Conservation (phyloP, 2,797 vertebrate species). For the Ibycter americanus region DNA sequence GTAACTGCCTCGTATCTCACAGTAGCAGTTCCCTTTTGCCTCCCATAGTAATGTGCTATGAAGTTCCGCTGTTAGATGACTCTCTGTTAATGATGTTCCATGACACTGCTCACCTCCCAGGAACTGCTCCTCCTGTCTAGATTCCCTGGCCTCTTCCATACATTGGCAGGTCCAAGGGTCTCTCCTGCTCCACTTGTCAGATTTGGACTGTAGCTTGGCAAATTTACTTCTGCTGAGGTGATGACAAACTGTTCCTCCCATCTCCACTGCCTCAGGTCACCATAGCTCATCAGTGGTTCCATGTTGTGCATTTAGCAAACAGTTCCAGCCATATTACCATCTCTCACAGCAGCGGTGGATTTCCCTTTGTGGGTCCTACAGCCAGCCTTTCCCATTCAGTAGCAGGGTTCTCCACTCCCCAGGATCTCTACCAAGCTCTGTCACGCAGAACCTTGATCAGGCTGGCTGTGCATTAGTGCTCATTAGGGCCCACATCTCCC, state of each 20-base stretch:
- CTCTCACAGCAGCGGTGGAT: fast-evolving
- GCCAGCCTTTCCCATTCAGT: background rate
- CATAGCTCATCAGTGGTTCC: background rate
- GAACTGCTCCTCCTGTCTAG: background rate
- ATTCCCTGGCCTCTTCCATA: background rate
- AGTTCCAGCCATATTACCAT: background rate
- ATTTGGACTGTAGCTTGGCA: background rate
- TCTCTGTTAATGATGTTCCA: background rate
- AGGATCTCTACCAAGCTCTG: background rate
- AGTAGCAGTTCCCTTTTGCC: background rate
- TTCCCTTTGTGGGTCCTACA: background rate
- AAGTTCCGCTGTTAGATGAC: background rate
- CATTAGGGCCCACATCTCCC: background rate
- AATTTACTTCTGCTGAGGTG: background rate
- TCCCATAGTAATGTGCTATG: background rate
- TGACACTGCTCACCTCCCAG: background rate
- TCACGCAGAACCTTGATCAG: background rate
- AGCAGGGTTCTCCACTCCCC: background rate
- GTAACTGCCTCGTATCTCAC: background rate
- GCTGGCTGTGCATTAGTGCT: background rate
- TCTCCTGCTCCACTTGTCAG: background rate
- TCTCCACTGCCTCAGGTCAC: background rate
- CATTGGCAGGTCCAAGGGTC: background rate
- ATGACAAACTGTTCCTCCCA: background rate
- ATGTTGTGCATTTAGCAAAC: background rate